Evolutionary conservation across 2,113 vertebrate species (phyloP).

Genomic region (Emydura subglobosa): DNA sequence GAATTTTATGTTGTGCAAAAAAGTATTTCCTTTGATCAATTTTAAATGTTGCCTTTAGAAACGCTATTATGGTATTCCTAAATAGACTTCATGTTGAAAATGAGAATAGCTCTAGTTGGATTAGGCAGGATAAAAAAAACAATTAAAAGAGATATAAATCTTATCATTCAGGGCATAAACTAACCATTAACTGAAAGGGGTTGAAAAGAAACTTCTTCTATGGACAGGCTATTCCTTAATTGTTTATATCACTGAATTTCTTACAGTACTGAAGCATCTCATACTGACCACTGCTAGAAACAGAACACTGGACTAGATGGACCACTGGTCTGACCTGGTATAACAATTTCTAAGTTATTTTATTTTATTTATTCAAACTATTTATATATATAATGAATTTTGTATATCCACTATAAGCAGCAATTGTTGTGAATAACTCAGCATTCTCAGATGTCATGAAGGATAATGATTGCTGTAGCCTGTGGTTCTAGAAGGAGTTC

Average conservation of each 20-base stretch:
- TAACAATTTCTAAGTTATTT: neutral
- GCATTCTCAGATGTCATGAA: neutral
- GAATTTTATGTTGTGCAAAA: neutral
- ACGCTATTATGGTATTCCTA: neutral
- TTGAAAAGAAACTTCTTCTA: neutral
- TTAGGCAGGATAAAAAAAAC: neutral
- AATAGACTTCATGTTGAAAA: neutral
- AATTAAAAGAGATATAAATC: neutral
- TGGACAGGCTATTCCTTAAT: neutral
- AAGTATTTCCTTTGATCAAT: neutral
- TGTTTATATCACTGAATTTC: neutral
- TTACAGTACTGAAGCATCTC: neutral
- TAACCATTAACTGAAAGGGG: neutral
- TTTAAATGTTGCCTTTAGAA: neutral
- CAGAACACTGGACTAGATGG: neutral
- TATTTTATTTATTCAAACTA: constrained; percentile 10
- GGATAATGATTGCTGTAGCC: neutral
- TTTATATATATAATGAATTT: neutral
- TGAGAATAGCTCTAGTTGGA: neutral
- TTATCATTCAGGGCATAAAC: neutral
- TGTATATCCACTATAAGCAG: neutral
- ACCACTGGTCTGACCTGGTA: neutral
- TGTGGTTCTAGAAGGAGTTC: neutral
- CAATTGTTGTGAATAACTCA: neutral
- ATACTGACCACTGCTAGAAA: neutral